Evolutionary conservation across 1,140 invertebrate genomes (phyloP), one percentile per base, ranked within the genome.

Genomic region (Hyles vespertilio): DNA sequence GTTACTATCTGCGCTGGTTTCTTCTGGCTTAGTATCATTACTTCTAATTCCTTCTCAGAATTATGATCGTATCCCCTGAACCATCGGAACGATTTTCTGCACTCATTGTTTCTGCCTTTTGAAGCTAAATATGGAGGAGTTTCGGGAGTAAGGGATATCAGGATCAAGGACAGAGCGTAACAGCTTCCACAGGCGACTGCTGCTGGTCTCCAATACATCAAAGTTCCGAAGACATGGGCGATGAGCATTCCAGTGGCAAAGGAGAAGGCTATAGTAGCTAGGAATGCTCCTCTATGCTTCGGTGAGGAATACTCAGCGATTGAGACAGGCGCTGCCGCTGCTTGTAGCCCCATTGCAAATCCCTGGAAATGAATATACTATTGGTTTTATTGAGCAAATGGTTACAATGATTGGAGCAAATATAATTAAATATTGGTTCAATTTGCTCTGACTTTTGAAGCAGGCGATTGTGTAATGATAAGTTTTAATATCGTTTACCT

Each of bases 281-380:
- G 78, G 51, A 87, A 89, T 8, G 76, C 77, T 0, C 82, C 83
- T 11, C 84, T 67, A 48, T 84, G 66, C 33, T 81, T 81, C 0
- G 84, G 84, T 0, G 81, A 73, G 0, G 86, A 89, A 60, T 87
- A 87, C 43, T 89, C 86, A 2, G 84, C 86, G 9, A 89, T 89
- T 53, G 79, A 83, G 1, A 89, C 77, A 0, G 85, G 82, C 0
- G 84, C 79, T 10, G 74, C 59, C 0, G 84, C 81, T 2, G 85
- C 85, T 67, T 88, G 85, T 0, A 87, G 59, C n/a, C 85, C 85
- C 85, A 88, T 88, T 9, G 58, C 84, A 56, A 88, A 84, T 7
- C 85, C 85, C 85, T 88, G 81, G 8, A 83, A 81, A 51, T 36
- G 34, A 56, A 40, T 4, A 43, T n/a, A 40, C 5, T 8, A 40